phyloP scores from a whole-genome alignment of 1,140 invertebrate genomes.

The Danaus plexippus region DNA sequence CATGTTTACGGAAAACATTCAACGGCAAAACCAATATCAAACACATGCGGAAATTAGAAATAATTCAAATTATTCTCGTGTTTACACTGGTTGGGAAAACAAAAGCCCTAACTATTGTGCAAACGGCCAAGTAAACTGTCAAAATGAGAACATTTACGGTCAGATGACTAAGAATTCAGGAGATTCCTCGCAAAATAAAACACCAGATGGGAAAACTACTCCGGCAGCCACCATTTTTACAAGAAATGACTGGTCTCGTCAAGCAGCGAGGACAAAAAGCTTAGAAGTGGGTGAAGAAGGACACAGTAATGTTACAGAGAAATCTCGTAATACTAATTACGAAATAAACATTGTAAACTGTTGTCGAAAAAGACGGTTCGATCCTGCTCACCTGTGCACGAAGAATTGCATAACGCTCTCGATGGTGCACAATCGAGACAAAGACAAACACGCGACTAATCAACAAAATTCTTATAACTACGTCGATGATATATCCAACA shows the following conservation, averaged over 20 bases:
- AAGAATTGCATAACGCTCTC: conserved; percentile 47
- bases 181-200: conserved; percentile 50
- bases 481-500: conserved; percentile 41
- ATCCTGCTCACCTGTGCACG: conserved; percentile 66
- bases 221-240: conserved; percentile 72
- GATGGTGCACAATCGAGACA: conserved; percentile 34
- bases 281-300: conserved; percentile 62
- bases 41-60: conserved; percentile 38
- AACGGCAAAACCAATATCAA: conserved; percentile 56
- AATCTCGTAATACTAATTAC: conserved; percentile 49
- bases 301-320: conserved; percentile 39
- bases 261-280: conserved; percentile 71
- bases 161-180: conserved; percentile 45
- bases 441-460: conserved; percentile 41
- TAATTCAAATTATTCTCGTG: conserved; percentile 57
- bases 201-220: conserved; percentile 44
- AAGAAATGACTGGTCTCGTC: conserved; percentile 72
- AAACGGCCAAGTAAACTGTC: conserved; percentile 27
- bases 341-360: conserved; percentile 49
- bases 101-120: conserved; percentile 47
- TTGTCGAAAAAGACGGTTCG: conserved; percentile 56
- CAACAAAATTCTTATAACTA: conserved; percentile 55
- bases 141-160: conserved; percentile 50
- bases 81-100: conserved; percentile 66
- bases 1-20: conserved; percentile 63